Evolutionary conservation across 2,888 invertebrate genomes (phyloP).

Genomic region (Mactromeris polynyma): DNA sequence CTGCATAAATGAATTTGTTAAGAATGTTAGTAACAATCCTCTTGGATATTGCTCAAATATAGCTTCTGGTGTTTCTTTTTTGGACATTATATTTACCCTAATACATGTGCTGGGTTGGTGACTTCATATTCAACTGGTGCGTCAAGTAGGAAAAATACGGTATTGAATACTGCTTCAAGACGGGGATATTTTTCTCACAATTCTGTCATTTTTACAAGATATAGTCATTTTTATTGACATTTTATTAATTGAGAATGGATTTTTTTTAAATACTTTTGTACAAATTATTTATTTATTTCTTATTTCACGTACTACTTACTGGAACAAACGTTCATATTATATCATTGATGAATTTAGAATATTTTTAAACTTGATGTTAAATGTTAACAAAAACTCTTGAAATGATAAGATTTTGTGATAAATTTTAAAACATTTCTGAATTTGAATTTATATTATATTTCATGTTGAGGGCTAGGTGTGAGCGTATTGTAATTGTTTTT

Average conservation of each 20-base stretch:
- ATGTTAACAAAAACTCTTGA: not conserved
- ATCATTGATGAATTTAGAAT: constrained; percentile 1
- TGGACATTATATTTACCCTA: too few relatives aligned
- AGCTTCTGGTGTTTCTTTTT: too few relatives aligned
- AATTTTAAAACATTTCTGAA: not conserved
- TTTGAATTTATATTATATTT: not conserved
- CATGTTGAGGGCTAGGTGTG: too few relatives aligned
- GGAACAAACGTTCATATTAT: not conserved
- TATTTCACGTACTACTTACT: not conserved
- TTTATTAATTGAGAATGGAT: not conserved
- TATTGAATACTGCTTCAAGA: not conserved
- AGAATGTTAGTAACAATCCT: too few relatives aligned
- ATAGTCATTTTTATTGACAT: constrained; percentile 5
- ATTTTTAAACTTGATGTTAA: constrained; percentile 3
- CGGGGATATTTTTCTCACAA: not conserved
- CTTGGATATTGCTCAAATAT: too few relatives aligned
- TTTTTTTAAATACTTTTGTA: not conserved
- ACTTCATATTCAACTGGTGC: too few relatives aligned
- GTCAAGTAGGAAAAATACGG: too few relatives aligned
- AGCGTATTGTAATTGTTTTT: too few relatives aligned
- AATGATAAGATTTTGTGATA: not conserved
- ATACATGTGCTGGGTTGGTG: too few relatives aligned
- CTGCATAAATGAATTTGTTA: too few relatives aligned
- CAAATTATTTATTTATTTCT: constrained; percentile 16
- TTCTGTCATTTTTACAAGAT: not conserved